A percentile compares a stretch with the other conserved stretches of the same genome.
Evolutionary conservation across 37 sponge, comb jelly and placozoan species (phyloP).

Genomic region (Cliona cf. orientalis): DNA sequence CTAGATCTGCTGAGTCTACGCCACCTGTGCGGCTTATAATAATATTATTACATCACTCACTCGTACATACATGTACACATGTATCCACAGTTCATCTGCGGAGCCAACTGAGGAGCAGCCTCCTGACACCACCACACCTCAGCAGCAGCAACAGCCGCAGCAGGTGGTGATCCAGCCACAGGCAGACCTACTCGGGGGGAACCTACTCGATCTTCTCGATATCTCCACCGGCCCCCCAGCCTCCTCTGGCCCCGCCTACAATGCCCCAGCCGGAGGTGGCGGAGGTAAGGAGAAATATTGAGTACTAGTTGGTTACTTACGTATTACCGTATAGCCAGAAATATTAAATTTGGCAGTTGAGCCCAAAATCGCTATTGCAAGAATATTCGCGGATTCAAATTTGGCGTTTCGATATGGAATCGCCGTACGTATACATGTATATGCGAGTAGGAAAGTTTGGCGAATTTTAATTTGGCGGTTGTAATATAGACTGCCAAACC

Average conservation of each 20-base stretch:
- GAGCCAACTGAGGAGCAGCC: conserved; percentile 83
- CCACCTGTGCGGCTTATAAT: background rate
- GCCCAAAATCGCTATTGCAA: too few species aligned
- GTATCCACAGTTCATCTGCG: conserved; percentile 45
- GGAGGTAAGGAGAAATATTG: conserved; percentile 14
- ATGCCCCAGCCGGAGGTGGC: conserved; percentile 29
- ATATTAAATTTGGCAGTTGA: too few species aligned
- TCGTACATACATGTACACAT: background rate
- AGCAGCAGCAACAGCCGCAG: conserved; percentile 33
- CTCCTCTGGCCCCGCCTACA: conserved; percentile 1
- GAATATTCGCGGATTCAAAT: too few species aligned
- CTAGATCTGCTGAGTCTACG: background rate
- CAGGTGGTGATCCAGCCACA: conserved; percentile 43
- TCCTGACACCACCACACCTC: conserved; percentile 31
- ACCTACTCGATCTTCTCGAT: conserved; percentile 91
- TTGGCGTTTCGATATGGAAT: too few species aligned
- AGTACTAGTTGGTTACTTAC: background rate
- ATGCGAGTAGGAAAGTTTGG: too few species aligned
- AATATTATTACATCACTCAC: background rate
- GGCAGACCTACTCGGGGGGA: conserved; percentile 41
- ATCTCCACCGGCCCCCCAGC: conserved; percentile 43
- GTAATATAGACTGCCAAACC: too few species aligned
- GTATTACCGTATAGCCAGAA: too few species aligned
- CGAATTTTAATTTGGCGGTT: too few species aligned
- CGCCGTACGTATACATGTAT: too few species aligned